Evolutionary conservation across 2,113 vertebrate genomes (phyloP).

Genomic region (Embiotoca jacksoni): DNA sequence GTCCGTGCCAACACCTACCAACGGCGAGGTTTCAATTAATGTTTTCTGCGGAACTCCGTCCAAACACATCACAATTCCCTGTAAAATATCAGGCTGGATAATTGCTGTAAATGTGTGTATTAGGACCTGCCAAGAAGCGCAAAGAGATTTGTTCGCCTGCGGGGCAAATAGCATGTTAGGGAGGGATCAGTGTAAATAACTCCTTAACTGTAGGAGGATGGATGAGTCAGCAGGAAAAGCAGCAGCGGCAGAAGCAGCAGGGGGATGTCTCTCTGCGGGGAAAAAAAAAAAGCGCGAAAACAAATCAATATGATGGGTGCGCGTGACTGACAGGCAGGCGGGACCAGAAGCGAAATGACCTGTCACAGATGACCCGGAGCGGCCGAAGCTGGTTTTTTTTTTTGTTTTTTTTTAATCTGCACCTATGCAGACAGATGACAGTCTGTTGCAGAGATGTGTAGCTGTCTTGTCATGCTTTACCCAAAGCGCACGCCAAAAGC

Average conservation of each 20-base stretch:
- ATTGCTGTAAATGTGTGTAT: slow-evolving; percentile 71
- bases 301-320: slow-evolving; percentile 18
- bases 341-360: slow-evolving; percentile 32
- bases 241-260: background rate
- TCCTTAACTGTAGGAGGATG: slow-evolving; percentile 40
- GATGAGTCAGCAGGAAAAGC: slow-evolving; percentile 36
- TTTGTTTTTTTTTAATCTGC: slow-evolving; percentile 21
- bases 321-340: slow-evolving; percentile 32
- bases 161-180: slow-evolving; percentile 72
- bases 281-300: slow-evolving; percentile 13
- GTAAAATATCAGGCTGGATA: slow-evolving; percentile 51
- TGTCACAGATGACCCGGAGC: slow-evolving; percentile 20
- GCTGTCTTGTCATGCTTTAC: slow-evolving; percentile 79
- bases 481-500: slow-evolving; percentile 65
- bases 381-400: slow-evolving; percentile 37
- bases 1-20: slow-evolving; percentile 63
- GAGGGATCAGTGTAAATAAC: slow-evolving; percentile 58
- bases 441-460: slow-evolving; percentile 44
- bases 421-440: slow-evolving; percentile 15
- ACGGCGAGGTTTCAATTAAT: slow-evolving; percentile 27
- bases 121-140: slow-evolving; percentile 53
- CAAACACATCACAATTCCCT: slow-evolving; percentile 58
- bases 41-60: slow-evolving; percentile 47
- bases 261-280: background rate
- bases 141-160: slow-evolving; percentile 61